phyloP scores from a whole-genome alignment of 1,140 invertebrate species.

The Dendrolimus punctatus region DNA sequence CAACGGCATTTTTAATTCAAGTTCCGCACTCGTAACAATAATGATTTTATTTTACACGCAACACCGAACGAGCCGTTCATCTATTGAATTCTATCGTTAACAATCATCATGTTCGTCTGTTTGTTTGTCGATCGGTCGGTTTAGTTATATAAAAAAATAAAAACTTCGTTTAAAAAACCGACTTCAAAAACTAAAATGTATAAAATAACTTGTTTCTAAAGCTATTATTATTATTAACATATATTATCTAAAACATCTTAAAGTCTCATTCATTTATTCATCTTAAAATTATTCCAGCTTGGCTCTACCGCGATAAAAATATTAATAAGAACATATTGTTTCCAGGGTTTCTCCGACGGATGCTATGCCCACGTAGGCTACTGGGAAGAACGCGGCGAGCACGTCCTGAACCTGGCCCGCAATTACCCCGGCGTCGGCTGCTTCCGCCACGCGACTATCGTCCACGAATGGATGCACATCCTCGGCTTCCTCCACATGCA shows the following conservation, averaged over 20 bases:
- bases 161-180: too few relatives aligned
- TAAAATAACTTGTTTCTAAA: too few relatives aligned
- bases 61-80: too few relatives aligned
- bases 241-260: too few relatives aligned
- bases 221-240: too few relatives aligned
- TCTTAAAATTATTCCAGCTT: too few relatives aligned
- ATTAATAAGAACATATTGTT: not conserved
- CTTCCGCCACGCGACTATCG: constrained; percentile 69
- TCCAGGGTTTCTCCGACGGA: constrained; percentile 55
- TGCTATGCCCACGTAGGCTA: constrained; percentile 71
- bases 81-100: not conserved
- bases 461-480: constrained; percentile 81
- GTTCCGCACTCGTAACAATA: too few relatives aligned
- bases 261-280: too few relatives aligned
- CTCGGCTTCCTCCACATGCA: constrained; percentile 85
- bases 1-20: too few relatives aligned
- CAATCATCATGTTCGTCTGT: not conserved
- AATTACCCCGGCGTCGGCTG: constrained; percentile 61
- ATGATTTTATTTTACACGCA: not conserved
- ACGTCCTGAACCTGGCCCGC: constrained; percentile 65
- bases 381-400: constrained; percentile 37
- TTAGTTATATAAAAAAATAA: too few relatives aligned
- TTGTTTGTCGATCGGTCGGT: not conserved
- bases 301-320: too few relatives aligned
- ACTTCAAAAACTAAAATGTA: too few relatives aligned